Percentiles rank a stretch among this genome's conserved stretches.
Evolutionary conservation across 2,113 vertebrate species (phyloP).

Genomic region (Rostratula benghalensis): DNA sequence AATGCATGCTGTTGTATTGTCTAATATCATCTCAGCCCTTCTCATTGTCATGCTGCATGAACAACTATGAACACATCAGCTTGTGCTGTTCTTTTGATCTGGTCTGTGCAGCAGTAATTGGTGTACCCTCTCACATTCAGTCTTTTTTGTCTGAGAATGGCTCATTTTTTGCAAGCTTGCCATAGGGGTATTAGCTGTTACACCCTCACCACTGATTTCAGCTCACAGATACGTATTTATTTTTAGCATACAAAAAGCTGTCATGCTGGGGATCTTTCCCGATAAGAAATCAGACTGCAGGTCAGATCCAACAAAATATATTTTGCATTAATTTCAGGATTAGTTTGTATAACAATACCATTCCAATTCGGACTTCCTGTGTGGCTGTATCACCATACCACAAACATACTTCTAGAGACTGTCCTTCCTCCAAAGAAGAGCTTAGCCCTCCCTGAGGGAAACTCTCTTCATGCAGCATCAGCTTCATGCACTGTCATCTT

Average conservation of each 20-base stretch:
- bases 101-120: constrained; percentile 17
- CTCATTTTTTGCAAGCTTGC: background rate
- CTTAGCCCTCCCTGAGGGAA: background rate
- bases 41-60: constrained; percentile 32
- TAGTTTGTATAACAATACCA: background rate
- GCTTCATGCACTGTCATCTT: background rate
- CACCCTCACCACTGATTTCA: background rate
- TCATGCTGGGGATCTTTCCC: background rate
- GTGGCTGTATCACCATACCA: background rate
- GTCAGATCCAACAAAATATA: background rate
- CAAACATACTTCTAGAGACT: background rate
- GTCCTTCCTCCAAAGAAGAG: background rate
- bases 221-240: background rate
- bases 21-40: background rate
- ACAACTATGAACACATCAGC: background rate
- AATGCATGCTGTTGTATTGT: background rate
- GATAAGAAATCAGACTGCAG: background rate
- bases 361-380: background rate
- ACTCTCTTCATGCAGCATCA: background rate
- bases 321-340: background rate
- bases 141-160: background rate
- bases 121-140: background rate
- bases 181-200: background rate
- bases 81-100: constrained; percentile 34
- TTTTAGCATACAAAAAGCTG: background rate